These are phyloP conservation scores for Tenualosa ilisha DNA, from an alignment of 2,797 vertebrate genomes.

Conservation along the genomic window DNA sequence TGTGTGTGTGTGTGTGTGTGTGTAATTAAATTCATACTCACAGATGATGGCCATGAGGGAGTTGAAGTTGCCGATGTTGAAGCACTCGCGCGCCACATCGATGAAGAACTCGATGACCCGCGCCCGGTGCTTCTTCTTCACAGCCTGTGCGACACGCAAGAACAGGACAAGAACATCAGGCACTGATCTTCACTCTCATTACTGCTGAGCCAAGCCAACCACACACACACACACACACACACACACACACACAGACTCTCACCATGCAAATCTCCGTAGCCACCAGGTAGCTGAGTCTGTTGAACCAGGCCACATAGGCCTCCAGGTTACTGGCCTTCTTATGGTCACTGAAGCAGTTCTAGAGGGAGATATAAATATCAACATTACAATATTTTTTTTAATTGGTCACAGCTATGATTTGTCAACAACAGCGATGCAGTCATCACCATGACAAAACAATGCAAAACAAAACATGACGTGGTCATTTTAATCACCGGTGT, in stretches of 20 bases:
- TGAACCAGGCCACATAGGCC: slow-evolving; percentile 97
- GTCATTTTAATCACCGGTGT: background rate
- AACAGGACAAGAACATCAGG: background rate
- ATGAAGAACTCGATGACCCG: slow-evolving; percentile 93
- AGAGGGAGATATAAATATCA: slow-evolving; percentile 6
- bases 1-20: background rate
- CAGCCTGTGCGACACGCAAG: slow-evolving; percentile 70
- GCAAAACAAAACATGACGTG: background rate
- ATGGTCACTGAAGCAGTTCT: slow-evolving; percentile 83
- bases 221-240: background rate
- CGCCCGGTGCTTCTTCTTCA: slow-evolving; percentile 92
- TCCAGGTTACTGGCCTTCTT: slow-evolving; percentile 89
- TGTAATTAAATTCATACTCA: slow-evolving; percentile 70
- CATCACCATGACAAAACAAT: background rate
- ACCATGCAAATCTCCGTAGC: slow-evolving; percentile 97
- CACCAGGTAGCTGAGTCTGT: slow-evolving; percentile 92
- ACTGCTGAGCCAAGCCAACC: too few species aligned
- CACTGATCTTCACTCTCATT: background rate
- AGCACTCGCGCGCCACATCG: slow-evolving; percentile 91
- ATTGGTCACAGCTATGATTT: background rate
- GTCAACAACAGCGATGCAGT: background rate
- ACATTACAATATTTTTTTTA: background rate
- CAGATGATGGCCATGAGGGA: slow-evolving; percentile 97
- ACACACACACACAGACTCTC: slow-evolving; percentile 41
- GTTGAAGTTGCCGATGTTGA: slow-evolving; percentile 97